phyloP scores from a whole-genome alignment of 2,113 vertebrate species.

The Epinephelus lanceolatus region DNA sequence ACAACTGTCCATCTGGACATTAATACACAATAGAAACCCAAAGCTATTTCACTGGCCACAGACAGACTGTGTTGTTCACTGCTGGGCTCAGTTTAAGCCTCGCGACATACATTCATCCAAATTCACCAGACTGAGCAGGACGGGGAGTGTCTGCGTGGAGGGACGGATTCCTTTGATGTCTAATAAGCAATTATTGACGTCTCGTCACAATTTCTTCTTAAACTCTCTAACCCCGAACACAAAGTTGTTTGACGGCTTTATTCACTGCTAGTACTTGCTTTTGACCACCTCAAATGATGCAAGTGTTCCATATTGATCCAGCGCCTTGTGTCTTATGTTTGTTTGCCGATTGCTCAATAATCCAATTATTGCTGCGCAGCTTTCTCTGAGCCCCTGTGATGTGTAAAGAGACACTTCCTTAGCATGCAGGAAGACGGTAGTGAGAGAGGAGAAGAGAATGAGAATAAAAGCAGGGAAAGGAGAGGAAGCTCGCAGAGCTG shows the following conservation, averaged over 20 bases:
- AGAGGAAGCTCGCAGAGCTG: not conserved
- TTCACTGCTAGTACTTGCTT: constrained; percentile 39
- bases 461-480: not conserved
- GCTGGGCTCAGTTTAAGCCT: constrained; percentile 44
- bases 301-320: constrained; percentile 63
- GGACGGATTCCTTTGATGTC: constrained; percentile 56
- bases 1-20: constrained; percentile 78
- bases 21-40: constrained; percentile 70
- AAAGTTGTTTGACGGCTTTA: constrained; percentile 48
- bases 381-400: constrained; percentile 61
- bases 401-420: constrained; percentile 59
- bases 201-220: constrained; percentile 24
- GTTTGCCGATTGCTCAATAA: constrained; percentile 79
- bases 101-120: constrained; percentile 36
- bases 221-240: constrained; percentile 47
- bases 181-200: constrained; percentile 46
- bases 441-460: not conserved
- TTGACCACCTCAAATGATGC: constrained; percentile 63
- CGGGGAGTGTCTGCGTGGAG: constrained; percentile 17
- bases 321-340: constrained; percentile 69
- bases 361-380: constrained; percentile 74
- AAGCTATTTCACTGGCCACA: constrained; percentile 53
- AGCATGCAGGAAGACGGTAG: constrained; percentile 30
- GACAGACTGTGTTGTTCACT: constrained; percentile 64
- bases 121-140: constrained; percentile 35